Evolutionary conservation across 1,140 invertebrate genomes (phyloP), one percentile per base, ranked within the genome.

Genomic region (Nasonia longicornis): DNA sequence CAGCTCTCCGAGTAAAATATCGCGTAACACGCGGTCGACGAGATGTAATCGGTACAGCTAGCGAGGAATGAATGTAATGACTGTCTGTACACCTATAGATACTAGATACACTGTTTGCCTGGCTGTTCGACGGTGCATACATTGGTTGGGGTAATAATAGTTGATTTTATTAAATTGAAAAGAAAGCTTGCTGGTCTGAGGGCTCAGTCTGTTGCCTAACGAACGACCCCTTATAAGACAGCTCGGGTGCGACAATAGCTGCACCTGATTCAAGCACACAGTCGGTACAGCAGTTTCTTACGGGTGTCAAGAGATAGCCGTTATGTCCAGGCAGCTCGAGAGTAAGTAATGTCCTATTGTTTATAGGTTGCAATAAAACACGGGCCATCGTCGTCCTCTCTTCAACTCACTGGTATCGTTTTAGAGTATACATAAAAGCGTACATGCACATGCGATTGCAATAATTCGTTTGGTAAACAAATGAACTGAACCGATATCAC

Each of bases 301-400:
- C 3, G 11, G 3, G 64, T 66, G 8, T 69, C 42, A 26, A 58
- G 66, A 77, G 81, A 83, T 80, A 70, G 79, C 80, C 75, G 80
- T 82, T 83, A 82, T 83, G 70, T 73, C 29, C 48, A 66, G 26
- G 7, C 64, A 42, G 16, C 22, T 29, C 35, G 48, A 83, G 79
- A 85, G 84, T 84, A 84, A 85, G 84, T 84, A 84, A 85, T 85
- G 77, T 81, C 81, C 83, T 66, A 88, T 88, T 87, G 87, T 88
- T 86, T 87, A 88, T 86, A 85, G 83, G 82, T 86, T 84, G 83
- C 84, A 84, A 86, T 88, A 84, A 87, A 84, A 84, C 84, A 86
- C 20, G 42, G 45, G 38, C 48, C 71, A 22, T 79, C 38, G 29
- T 73, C 38, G 29, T 29, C 69, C 58, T 70, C n/a, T 11, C 58